Percentiles rank a stretch among this genome's conserved stretches.
phyloP scores from a whole-genome alignment of 2,888 invertebrate genomes.

The Eupithecia tripunctaria region DNA sequence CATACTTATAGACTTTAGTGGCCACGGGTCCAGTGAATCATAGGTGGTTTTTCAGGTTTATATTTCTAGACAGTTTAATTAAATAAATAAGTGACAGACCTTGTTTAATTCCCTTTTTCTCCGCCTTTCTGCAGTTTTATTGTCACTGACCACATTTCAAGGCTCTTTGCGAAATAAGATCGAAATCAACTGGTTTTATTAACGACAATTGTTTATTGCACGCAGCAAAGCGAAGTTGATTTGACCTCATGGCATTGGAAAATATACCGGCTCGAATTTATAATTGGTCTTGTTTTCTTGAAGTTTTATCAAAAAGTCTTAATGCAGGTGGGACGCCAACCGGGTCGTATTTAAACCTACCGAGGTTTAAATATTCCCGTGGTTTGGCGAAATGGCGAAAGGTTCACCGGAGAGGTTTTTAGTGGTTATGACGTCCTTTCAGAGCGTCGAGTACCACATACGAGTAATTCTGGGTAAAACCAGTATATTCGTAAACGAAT shows the following conservation, averaged over 20 bases:
- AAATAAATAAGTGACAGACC: not conserved
- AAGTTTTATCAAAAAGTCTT: not conserved
- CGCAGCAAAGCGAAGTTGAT: constrained; percentile 20
- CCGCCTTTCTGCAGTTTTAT: constrained; percentile 12
- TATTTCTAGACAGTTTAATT: not conserved
- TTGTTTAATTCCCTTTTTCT: constrained; percentile 1
- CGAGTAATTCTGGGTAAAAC: too few species aligned
- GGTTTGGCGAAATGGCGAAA: too few species aligned
- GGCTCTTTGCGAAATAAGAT: constrained; percentile 24
- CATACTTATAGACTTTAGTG: too few species aligned
- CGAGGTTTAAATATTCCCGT: too few species aligned
- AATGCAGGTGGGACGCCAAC: not conserved
- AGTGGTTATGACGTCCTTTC: too few species aligned
- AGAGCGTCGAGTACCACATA: too few species aligned
- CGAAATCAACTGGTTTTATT: constrained; percentile 20
- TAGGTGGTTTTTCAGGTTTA: not conserved
- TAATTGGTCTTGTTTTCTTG: not conserved
- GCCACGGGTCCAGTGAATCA: not conserved
- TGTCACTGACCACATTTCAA: constrained; percentile 16
- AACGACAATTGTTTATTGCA: constrained; percentile 19
- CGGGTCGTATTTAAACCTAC: too few species aligned
- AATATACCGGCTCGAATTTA: constrained; percentile 10
- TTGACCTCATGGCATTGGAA: constrained; percentile 22
- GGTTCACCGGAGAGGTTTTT: too few species aligned
- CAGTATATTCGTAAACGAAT: too few species aligned